Evolutionary conservation across 2,113 vertebrate genomes (phyloP).

Genomic region (Thunnus maccoyii): DNA sequence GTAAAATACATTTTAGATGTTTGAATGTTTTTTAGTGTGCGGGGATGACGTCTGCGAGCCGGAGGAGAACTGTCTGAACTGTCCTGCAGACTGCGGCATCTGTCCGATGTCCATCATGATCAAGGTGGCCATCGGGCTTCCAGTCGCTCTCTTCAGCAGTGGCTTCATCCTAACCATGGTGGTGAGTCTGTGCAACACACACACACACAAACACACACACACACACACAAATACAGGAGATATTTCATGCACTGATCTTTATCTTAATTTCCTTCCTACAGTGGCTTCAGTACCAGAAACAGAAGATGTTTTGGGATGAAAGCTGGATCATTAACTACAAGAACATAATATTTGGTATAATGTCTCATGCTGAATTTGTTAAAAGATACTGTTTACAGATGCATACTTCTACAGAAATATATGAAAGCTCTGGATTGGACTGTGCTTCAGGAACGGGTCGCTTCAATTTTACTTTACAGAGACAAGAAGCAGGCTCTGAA

Average conservation of each 20-base stretch:
- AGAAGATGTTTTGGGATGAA: constrained; percentile 88
- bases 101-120: constrained; percentile 84
- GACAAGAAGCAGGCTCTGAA: background rate
- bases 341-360: constrained; percentile 82
- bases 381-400: background rate
- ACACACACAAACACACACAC: constrained; percentile 15
- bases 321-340: constrained; percentile 88
- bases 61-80: constrained; percentile 84
- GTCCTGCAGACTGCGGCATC: constrained; percentile 85
- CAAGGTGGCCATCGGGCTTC: constrained; percentile 83
- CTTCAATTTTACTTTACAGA: background rate
- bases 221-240: background rate
- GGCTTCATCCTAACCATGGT: constrained; percentile 85
- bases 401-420: background rate
- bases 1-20: background rate
- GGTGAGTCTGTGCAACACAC: constrained; percentile 68
- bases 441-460: background rate
- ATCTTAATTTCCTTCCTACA: constrained; percentile 44
- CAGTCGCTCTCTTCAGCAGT: constrained; percentile 80
- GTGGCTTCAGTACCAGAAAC: constrained; percentile 88
- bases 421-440: background rate
- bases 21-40: constrained; percentile 76
- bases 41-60: constrained; percentile 81
- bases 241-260: constrained; percentile 18
- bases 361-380: background rate